Base-by-base conservation (phyloP, 2,113 vertebrate species). In the Erythrocebus patas region DNA sequence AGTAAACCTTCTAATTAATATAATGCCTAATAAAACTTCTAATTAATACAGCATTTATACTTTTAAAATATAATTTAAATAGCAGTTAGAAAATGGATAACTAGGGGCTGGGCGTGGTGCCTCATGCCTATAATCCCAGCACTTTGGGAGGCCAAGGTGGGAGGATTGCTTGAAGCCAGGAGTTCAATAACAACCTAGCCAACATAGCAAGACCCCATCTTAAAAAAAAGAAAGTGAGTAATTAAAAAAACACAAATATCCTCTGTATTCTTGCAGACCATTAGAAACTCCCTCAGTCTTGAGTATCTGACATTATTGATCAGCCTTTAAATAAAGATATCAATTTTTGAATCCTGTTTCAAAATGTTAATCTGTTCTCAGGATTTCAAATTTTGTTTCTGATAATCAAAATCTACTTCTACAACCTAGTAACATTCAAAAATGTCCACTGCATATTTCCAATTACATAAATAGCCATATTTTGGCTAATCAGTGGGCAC, bases 1-100 rank as follows among this genome's bases (percentile, higher is more conserved):
- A 95, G 55, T 73, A 91, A 93, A 64, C 22, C 17, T 93, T 91
- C 68, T 95, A 97, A 95, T 91, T 94, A 96, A 73, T 73, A 86
- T 38, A 93, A 92, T 45, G 16, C 8, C 40, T 83, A 94, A 50
- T 75, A 92, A 93, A 66, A 23, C 23, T 92, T 91, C 70, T 95
- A 97, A 96, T 90, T 95, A 96, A 75, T 75, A 86, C 35, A 76
- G 59, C 48, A 90, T 95, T 73, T 93, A 32, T 86, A 72, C 18
- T 91, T 55, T 95, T 83, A 68, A 97, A 92, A 96, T 87, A 80
- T 59, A 82, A 68, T 86, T 89, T 95, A 75, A 81, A 93, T 7
- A 78, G 61, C 23, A 82, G 70, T 87, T 86, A 76, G 55, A 96
- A 96, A 90, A 90, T 84, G 9, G 43, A 6, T 79, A 94, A 75